Base-by-base conservation (phyloP, 2,797 vertebrate species). In the Pachyuromys duprasi region DNA sequence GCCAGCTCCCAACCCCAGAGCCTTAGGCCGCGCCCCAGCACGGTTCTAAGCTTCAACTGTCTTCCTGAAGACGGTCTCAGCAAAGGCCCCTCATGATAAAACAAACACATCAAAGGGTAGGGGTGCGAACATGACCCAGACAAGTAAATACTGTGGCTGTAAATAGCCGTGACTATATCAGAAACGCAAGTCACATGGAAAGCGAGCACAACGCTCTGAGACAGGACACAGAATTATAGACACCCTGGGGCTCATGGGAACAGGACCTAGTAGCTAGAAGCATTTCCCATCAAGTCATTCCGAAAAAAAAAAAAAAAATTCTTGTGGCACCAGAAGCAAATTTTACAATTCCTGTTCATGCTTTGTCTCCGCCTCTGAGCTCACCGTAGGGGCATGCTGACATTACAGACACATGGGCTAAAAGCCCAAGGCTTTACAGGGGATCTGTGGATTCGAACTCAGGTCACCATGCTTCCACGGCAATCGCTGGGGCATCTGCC, bases 271-370 rank as follows among this genome's bases (percentile, higher is more conserved):
- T 11, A 20, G 57, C 63, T 63, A 70, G 18, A 89, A 93, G 91
- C 60, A 76, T n/a, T 93, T 89, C 42, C 83, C 63, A 83, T 39
- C 31, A 17, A 70, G 33, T 89, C 76, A 60, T 53, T 95, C 93
- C 36, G 87, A 67, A 42, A 74, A 49, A 8, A n/a, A 49, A 8
- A n/a, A 75, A 86, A 49, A 57, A 57, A 57, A 83, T 26, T 93
- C 26, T 22, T 28, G 26, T 39, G 62, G 55, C 76, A 42, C 42
- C 18, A 7, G 89, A 88, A 79, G 90, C 24, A 65, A 70, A 94
- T 75, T 75, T 31, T 94, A 97, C 93, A 91, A 63, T 62, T 80
- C 69, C 53, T 55, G 45, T 91, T 91, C 76, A 60, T 6, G 74
- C n/a, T 49, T 49, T 8, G 28, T n/a, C 13, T 49, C n/a, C n/a